Percentiles rank a stretch among this genome's conserved stretches.
phyloP scores from a whole-genome alignment of 2,888 invertebrate species.

The Panorpa germanica region DNA sequence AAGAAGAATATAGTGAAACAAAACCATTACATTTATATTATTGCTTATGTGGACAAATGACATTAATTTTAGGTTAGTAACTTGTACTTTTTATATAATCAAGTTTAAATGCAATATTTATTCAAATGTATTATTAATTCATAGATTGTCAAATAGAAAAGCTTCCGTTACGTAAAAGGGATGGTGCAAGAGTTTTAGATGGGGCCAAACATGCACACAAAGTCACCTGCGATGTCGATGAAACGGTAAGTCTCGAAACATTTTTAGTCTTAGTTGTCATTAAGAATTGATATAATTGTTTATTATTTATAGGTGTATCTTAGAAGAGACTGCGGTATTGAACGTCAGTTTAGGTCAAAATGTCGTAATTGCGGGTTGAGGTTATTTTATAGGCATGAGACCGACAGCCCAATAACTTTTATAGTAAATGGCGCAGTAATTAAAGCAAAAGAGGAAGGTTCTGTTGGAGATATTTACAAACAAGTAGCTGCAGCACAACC shows the following conservation, averaged over 20 bases:
- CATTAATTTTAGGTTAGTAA: conserved; percentile 72
- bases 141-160: conserved; percentile 76
- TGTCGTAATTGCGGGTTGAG: conserved; percentile 81
- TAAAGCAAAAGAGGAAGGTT: conserved; percentile 42
- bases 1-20: conserved; percentile 92
- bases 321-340: too few relatives aligned
- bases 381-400: conserved; percentile 82
- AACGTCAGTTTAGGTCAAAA: too few relatives aligned
- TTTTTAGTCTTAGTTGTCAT: conserved; percentile 68
- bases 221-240: conserved; percentile 78
- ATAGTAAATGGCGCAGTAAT: conserved; percentile 64
- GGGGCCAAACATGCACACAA: conserved; percentile 89
- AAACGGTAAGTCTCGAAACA: conserved; percentile 88
- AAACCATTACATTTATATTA: conserved; percentile 95
- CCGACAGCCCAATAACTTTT: conserved; percentile 68
- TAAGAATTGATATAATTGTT: too few relatives aligned
- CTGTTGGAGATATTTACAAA: conserved; percentile 58
- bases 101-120: neutral
- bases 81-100: neutral
- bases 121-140: conserved; percentile 13
- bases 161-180: conserved; percentile 72
- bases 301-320: too few relatives aligned
- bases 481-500: conserved; percentile 62
- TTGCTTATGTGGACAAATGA: conserved; percentile 95
- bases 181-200: conserved; percentile 89